These are phyloP conservation scores for Pampusana beccarii DNA, from an alignment of 2,113 vertebrate species.

Conservation along the genomic window DNA sequence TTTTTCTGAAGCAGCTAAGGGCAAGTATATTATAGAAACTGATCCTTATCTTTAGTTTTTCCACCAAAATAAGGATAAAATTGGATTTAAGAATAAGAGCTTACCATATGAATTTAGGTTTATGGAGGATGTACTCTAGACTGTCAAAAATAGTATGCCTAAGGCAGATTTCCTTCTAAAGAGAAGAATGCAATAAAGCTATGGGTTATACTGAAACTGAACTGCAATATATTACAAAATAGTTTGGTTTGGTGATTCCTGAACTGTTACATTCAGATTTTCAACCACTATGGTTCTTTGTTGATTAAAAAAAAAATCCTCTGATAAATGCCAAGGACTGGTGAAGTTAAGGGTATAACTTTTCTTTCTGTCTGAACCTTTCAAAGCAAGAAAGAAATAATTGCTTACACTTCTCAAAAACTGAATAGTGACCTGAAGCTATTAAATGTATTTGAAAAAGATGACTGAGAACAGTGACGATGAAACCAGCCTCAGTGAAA, in stretches of 20 bases:
- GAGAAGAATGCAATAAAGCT: constrained; percentile 55
- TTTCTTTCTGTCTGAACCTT: neutral
- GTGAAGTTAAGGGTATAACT: neutral
- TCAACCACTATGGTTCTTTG: neutral
- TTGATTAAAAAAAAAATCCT: constrained; percentile 2
- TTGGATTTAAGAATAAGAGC: constrained; percentile 47
- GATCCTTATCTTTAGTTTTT: constrained; percentile 41
- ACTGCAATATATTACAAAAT: constrained; percentile 15
- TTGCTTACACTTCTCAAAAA: neutral
- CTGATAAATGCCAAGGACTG: neutral
- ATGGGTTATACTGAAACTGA: constrained; percentile 24
- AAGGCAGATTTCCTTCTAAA: constrained; percentile 44
- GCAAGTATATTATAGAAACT: neutral
- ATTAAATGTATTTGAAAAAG: neutral
- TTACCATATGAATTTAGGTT: constrained; percentile 49
- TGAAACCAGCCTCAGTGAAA: neutral
- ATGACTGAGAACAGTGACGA: neutral
- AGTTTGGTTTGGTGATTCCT: constrained; percentile 9
- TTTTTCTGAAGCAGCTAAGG: constrained; percentile 34
- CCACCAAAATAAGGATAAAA: constrained; percentile 48
- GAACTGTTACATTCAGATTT: neutral
- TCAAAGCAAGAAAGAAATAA: neutral
- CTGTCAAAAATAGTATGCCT: constrained; percentile 47
- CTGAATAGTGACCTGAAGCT: neutral
- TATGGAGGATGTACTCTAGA: constrained; percentile 55